Conservation (phyloP, 2,113 vertebrate genomes). For the Formicarius rufipectus region DNA sequence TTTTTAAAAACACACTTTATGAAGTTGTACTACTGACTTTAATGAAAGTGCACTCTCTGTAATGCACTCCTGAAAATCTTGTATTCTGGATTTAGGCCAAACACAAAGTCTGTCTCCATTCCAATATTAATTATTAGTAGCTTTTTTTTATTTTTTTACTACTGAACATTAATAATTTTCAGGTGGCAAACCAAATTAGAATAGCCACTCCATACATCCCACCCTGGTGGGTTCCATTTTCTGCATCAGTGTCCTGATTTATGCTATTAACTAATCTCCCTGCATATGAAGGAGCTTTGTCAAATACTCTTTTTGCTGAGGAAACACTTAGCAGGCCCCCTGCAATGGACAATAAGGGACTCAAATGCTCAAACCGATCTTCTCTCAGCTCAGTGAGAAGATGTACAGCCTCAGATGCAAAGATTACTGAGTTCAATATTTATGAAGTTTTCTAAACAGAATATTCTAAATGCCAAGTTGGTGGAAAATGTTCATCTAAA, state of each 20-base stretch:
- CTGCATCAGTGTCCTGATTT: not conserved
- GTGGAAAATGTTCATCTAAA: not conserved
- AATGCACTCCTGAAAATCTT: not conserved
- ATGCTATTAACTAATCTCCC: not conserved
- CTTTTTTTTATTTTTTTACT: slow-evolving; percentile 14
- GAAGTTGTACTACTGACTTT: not conserved
- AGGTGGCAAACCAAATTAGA: slow-evolving; percentile 7
- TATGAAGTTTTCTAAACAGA: not conserved
- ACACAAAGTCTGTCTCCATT: slow-evolving; percentile 4
- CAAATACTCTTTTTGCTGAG: not conserved
- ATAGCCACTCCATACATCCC: not conserved
- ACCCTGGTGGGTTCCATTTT: not conserved
- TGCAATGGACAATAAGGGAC: not conserved
- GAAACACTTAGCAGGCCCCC: not conserved
- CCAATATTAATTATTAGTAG: slow-evolving; percentile 32
- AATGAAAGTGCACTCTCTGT: slow-evolving; percentile 8
- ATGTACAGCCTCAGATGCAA: not conserved
- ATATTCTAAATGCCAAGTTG: not conserved
- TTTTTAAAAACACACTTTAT: slow-evolving; percentile 11
- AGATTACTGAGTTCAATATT: not conserved
- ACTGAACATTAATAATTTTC: slow-evolving; percentile 24
- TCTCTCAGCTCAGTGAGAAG: not conserved
- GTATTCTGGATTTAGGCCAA: not conserved
- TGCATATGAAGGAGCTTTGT: not conserved
- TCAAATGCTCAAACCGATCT: not conserved